These are phyloP conservation scores for Caenorhabditis sp. DNA, from an alignment of 2,888 invertebrate genomes.

Conservation along the genomic window DNA sequence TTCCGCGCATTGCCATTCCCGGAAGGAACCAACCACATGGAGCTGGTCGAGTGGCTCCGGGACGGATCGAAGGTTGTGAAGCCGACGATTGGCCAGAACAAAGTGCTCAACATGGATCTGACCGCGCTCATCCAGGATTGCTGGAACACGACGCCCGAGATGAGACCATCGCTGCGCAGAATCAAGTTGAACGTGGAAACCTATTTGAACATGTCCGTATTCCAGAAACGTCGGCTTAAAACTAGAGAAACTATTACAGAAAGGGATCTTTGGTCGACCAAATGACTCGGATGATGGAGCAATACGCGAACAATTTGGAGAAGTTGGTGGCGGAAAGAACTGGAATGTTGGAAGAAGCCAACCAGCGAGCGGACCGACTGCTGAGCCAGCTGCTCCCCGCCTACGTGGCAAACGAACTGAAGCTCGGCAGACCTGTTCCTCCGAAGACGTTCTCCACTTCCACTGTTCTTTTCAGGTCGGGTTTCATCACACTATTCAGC, in stretches of 20 bases:
- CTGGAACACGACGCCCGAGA: constrained; percentile 71
- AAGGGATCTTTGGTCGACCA: constrained; percentile 78
- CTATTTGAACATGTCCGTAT: constrained; percentile 67
- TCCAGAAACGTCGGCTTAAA: not conserved
- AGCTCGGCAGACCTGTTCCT: constrained; percentile 75
- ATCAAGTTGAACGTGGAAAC: constrained; percentile 75
- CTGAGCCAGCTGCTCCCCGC: constrained; percentile 74
- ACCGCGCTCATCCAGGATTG: constrained; percentile 68
- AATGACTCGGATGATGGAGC: constrained; percentile 75
- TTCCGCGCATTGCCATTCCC: constrained; percentile 76
- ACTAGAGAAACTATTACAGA: constrained; percentile 60
- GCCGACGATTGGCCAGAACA: constrained; percentile 73
- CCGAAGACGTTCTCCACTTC: constrained; percentile 74
- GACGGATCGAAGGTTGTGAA: constrained; percentile 69
- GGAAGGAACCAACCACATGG: constrained; percentile 67
- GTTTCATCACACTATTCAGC: too few species aligned
- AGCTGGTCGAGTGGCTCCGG: constrained; percentile 66
- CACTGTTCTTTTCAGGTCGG: constrained; percentile 72
- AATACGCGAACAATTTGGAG: constrained; percentile 78
- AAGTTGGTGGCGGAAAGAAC: constrained; percentile 78
- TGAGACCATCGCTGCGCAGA: constrained; percentile 71
- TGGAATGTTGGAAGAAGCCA: constrained; percentile 78
- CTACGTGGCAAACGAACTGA: constrained; percentile 76
- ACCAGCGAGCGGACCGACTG: constrained; percentile 73
- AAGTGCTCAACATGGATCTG: constrained; percentile 66